These are phyloP conservation scores for Cheilosia variabilis DNA, from an alignment of 2,888 invertebrate genomes.

Conservation along the genomic window DNA sequence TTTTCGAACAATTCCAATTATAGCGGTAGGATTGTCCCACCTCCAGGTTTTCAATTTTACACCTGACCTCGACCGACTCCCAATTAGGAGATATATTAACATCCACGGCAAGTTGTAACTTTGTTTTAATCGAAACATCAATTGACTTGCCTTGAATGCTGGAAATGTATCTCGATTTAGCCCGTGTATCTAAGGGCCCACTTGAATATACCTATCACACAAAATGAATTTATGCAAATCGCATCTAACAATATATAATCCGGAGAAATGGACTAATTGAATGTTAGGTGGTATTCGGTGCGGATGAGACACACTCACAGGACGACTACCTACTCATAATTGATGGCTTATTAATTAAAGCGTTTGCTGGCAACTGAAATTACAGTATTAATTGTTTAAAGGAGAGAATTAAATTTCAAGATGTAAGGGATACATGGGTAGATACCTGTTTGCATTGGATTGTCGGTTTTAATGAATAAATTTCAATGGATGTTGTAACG, in stretches of 20 bases:
- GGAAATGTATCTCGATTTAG: constrained; percentile 20
- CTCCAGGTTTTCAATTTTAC: not conserved
- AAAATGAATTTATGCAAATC: constrained; percentile 46
- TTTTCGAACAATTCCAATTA: constrained; percentile 40
- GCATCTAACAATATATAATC: not conserved
- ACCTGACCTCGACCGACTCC: constrained; percentile 12
- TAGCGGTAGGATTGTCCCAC: no score
- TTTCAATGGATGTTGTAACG: not conserved
- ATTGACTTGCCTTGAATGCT: constrained; percentile 28
- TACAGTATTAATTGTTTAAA: constrained; percentile 60
- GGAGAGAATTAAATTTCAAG: constrained; percentile 34
- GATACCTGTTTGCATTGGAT: not conserved
- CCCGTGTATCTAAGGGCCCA: not conserved
- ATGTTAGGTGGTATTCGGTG: constrained; percentile 14
- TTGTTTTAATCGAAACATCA: constrained; percentile 61
- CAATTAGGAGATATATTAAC: constrained; percentile 43
- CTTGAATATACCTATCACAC: not conserved
- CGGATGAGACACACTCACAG: constrained; percentile 3
- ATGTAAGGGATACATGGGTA: not conserved
- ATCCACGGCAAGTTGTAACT: constrained; percentile 51
- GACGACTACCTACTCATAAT: not conserved
- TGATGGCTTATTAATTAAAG: constrained; percentile 65
- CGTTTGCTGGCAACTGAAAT: constrained; percentile 37
- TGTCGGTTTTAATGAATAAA: constrained; percentile 3
- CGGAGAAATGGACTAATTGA: constrained; percentile 34